Evolutionary conservation across 2,113 vertebrate species (phyloP).

Genomic region (Nothocercus nigrocapillus): DNA sequence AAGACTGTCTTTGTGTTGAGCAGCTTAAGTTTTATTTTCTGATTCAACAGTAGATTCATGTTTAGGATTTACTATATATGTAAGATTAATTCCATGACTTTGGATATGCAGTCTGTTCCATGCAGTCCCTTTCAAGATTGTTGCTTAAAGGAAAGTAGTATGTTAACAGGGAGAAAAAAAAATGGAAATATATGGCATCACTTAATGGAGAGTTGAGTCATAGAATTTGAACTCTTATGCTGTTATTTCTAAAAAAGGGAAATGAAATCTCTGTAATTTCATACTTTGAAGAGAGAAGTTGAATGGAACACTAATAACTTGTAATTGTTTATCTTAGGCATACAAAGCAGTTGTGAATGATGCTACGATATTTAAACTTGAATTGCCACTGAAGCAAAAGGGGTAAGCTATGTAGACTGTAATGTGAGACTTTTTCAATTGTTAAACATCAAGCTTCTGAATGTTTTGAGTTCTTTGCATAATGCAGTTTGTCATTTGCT

Average conservation of each 20-base stretch:
- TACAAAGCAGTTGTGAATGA: conserved; percentile 99
- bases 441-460: background rate
- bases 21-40: background rate
- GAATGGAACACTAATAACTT: conserved; percentile 22
- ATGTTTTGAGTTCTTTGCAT: background rate
- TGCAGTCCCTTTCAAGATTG: background rate
- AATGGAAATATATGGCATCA: background rate
- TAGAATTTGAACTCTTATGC: background rate
- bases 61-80: background rate
- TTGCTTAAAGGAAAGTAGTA: background rate
- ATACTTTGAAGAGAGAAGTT: background rate
- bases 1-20: background rate
- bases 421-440: background rate
- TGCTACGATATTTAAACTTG: conserved; percentile 99
- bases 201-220: background rate
- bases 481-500: background rate
- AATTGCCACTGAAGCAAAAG: conserved; percentile 98
- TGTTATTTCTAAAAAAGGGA: background rate
- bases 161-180: background rate
- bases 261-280: background rate
- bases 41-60: background rate
- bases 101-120: background rate
- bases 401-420: conserved; percentile 82
- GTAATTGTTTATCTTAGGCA: conserved; percentile 82
- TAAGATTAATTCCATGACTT: background rate